A percentile compares a stretch with the other conserved stretches of the same genome.
Conservation (phyloP, 2,113 vertebrate species). For the Lophotis ruficrista region DNA sequence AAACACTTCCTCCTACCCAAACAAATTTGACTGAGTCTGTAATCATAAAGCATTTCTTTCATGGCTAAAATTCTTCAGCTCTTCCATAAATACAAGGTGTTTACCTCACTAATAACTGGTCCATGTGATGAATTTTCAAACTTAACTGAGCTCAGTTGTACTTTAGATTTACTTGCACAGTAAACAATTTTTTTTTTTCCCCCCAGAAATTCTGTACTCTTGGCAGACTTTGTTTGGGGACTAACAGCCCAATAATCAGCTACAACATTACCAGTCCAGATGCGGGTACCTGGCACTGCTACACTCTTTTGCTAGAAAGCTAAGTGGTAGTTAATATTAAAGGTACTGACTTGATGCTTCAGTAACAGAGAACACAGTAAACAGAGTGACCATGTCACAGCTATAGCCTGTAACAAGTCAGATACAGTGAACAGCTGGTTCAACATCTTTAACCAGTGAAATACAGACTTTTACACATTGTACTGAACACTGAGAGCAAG, state of each 20-base stretch:
- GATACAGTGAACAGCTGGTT: not conserved
- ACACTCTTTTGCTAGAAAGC: not conserved
- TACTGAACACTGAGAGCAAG: not conserved
- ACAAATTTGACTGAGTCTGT: not conserved
- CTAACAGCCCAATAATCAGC: not conserved
- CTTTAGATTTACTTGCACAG: not conserved
- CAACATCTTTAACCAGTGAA: not conserved
- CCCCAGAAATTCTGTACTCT: not conserved
- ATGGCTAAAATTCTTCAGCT: conserved; percentile 35
- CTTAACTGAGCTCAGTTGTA: not conserved
- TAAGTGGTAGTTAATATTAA: not conserved
- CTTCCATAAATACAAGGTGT: not conserved
- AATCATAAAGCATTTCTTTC: conserved; percentile 8
- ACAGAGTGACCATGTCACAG: rapidly evolving
- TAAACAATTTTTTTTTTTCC: not conserved
- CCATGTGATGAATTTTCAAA: not conserved
- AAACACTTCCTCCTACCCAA: conserved; percentile 9
- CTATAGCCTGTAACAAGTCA: not conserved
- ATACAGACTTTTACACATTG: not conserved
- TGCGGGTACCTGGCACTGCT: not conserved
- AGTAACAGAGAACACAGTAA: not conserved
- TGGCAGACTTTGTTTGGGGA: not conserved
- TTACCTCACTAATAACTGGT: not conserved
- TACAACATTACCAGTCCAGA: not conserved
- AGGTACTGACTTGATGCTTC: not conserved